These are phyloP conservation scores for Polymixis flavicincta DNA, from an alignment of 2,888 invertebrate genomes.

Conservation along the genomic window DNA sequence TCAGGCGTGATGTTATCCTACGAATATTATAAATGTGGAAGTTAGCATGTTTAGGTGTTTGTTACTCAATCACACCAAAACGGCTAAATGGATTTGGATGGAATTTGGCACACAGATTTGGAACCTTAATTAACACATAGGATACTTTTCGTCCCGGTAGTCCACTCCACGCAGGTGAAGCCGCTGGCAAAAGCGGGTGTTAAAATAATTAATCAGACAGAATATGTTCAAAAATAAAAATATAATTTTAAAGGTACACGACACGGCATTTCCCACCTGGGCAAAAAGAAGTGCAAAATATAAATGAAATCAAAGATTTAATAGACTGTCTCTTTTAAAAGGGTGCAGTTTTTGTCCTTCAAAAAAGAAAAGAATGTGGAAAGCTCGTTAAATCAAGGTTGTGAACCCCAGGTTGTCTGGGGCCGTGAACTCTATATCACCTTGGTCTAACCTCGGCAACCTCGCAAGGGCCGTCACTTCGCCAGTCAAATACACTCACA, in stretches of 20 bases:
- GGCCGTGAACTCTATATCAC: slow-evolving; percentile 70
- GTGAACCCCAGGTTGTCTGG: slow-evolving; percentile 70
- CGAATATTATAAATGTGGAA: too few relatives aligned
- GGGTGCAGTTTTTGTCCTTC: slow-evolving; percentile 35
- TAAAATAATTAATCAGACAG: too few relatives aligned
- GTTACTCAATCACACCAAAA: too few relatives aligned
- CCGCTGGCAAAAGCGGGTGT: too few relatives aligned
- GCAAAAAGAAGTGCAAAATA: slow-evolving; percentile 1
- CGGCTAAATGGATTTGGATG: too few relatives aligned
- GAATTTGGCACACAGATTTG: too few relatives aligned
- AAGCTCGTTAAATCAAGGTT: slow-evolving; percentile 55
- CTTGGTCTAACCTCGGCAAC: slow-evolving; percentile 69
- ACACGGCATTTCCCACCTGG: too few relatives aligned
- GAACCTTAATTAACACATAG: too few relatives aligned
- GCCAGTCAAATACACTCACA: slow-evolving; percentile 23
- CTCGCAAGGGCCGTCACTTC: slow-evolving; percentile 46
- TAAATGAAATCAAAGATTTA: slow-evolving; percentile 8
- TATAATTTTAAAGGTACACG: background rate
- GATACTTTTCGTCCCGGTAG: too few relatives aligned
- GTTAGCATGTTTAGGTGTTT: too few relatives aligned
- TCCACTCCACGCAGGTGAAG: too few relatives aligned
- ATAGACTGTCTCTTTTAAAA: slow-evolving; percentile 1
- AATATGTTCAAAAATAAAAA: background rate
- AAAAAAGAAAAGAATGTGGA: slow-evolving; percentile 33
- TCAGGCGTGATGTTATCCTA: too few relatives aligned